Percentiles rank a stretch among this genome's conserved stretches.
Evolutionary conservation across 2,797 vertebrate species (phyloP).

Genomic region (Erpetoichthys calabaricus): DNA sequence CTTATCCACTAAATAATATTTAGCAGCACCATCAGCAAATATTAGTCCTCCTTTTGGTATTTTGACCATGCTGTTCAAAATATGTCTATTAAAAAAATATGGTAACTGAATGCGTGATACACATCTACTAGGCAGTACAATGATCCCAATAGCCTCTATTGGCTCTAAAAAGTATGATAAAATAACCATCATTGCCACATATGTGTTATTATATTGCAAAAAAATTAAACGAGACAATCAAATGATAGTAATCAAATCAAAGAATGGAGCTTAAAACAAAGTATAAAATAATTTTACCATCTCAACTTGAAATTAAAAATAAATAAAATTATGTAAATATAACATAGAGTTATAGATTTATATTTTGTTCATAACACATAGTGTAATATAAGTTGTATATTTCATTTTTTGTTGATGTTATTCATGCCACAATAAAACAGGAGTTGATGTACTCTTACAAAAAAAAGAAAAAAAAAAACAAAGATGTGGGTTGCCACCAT

Average conservation of each 20-base stretch:
- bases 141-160: too few relatives aligned
- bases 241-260: slow-evolving; percentile 37
- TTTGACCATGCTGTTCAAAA: too few relatives aligned
- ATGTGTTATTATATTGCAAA: slow-evolving; percentile 34
- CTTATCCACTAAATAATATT: too few relatives aligned
- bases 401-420: slow-evolving; percentile 99
- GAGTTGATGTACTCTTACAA: slow-evolving; percentile 83
- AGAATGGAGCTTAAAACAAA: slow-evolving; percentile 95
- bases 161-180: too few relatives aligned
- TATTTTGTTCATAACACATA: slow-evolving; percentile 99
- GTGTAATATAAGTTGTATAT: slow-evolving; percentile 99
- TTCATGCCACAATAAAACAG: slow-evolving; percentile 93
- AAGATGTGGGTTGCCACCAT: slow-evolving; percentile 78
- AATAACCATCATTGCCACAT: too few relatives aligned
- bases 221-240: slow-evolving; percentile 86
- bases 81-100: too few relatives aligned
- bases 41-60: too few relatives aligned
- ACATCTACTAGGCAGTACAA: too few relatives aligned
- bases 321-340: slow-evolving; percentile 99
- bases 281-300: slow-evolving; percentile 76
- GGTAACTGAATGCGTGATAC: too few relatives aligned
- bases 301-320: slow-evolving; percentile 97
- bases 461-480: slow-evolving; percentile 49
- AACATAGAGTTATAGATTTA: slow-evolving; percentile 99
- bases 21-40: too few relatives aligned